These are phyloP conservation scores for Apolygus lucorum DNA, from an alignment of 1,140 invertebrate genomes.

Conservation along the genomic window DNA sequence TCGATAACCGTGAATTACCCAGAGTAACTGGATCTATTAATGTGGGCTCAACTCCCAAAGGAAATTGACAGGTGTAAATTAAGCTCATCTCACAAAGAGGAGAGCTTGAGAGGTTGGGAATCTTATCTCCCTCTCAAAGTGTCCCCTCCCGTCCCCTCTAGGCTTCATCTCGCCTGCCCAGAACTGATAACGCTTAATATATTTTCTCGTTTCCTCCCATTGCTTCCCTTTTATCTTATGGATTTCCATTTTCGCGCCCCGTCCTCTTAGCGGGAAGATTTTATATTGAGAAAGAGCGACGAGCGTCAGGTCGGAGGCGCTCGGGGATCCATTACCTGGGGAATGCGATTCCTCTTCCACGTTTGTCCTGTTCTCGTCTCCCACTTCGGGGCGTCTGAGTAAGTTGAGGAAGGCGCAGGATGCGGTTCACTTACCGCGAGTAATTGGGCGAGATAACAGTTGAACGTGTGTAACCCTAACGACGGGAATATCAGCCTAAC, in stretches of 20 bases:
- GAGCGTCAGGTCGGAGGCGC: background rate
- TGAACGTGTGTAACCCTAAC: too few species aligned
- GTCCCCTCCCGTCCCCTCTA: background rate
- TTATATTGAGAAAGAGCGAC: background rate
- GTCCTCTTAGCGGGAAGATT: background rate
- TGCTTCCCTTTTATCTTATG: background rate
- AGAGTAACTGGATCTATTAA: too few species aligned
- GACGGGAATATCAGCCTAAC: too few species aligned
- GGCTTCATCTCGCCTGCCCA: background rate
- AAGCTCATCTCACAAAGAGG: background rate
- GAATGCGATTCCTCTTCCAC: too few species aligned
- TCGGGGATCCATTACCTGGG: background rate
- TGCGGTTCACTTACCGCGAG: too few species aligned
- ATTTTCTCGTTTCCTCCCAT: background rate
- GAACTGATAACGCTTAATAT: background rate
- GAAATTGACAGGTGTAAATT: background rate
- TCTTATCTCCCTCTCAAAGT: background rate
- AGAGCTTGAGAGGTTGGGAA: background rate
- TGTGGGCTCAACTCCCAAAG: background rate
- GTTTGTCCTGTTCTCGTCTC: too few species aligned
- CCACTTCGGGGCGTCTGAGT: too few species aligned
- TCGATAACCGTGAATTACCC: too few species aligned
- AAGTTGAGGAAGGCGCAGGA: too few species aligned
- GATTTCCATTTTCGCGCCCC: background rate
- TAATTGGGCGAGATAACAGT: too few species aligned